Conservation (phyloP, 2,113 vertebrate species). For the Phainopepla nitens region DNA sequence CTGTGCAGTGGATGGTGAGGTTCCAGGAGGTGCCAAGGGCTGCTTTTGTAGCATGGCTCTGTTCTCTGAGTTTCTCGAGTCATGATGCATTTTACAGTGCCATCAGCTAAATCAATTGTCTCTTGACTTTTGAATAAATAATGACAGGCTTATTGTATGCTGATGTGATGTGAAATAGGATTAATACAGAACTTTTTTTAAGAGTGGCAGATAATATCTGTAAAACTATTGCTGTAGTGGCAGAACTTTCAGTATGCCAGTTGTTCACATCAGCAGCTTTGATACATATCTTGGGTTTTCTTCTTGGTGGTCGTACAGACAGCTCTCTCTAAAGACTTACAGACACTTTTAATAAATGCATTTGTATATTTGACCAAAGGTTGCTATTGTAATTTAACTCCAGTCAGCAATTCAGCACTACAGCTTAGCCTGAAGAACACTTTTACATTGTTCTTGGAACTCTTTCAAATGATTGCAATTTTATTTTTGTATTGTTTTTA, state of each 20-base stretch:
- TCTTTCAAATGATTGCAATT: not conserved
- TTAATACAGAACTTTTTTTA: not conserved
- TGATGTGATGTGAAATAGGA: constrained; percentile 18
- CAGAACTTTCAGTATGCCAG: not conserved
- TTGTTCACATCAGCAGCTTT: not conserved
- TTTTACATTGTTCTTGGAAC: not conserved
- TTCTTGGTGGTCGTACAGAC: not conserved
- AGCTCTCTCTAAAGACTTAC: not conserved
- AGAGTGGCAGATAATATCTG: not conserved
- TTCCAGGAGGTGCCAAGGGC: not conserved
- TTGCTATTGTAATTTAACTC: not conserved
- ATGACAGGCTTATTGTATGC: not conserved
- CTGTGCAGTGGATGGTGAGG: not conserved
- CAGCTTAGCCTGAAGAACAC: not conserved
- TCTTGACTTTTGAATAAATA: not conserved
- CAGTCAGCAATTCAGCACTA: not conserved
- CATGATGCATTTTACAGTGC: not conserved
- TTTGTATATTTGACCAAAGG: not conserved
- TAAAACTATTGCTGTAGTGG: not conserved
- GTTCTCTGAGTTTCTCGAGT: not conserved
- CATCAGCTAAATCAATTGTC: constrained; percentile 7
- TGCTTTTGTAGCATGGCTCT: not conserved
- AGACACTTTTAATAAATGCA: not conserved
- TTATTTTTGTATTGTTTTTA: not conserved
- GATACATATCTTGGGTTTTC: not conserved